Conservation (phyloP, 35 echinoderm and acorn worm species). For the Stichopus chloronotus region DNA sequence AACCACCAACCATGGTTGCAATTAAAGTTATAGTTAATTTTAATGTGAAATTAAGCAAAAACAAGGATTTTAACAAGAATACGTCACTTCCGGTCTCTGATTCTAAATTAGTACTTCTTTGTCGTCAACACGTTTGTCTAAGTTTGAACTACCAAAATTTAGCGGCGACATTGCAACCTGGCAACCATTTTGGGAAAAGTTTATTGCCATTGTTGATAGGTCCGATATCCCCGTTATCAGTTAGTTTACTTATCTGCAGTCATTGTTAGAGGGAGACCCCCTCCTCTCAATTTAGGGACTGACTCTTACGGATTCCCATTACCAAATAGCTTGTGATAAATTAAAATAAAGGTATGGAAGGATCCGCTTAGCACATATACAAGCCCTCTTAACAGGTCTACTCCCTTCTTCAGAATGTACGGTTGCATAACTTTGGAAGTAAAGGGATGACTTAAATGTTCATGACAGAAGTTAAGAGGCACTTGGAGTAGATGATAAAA, state of each 20-base stretch:
- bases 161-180: not conserved
- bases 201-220: no score
- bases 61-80: no score
- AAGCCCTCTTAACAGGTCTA: conserved; percentile 1
- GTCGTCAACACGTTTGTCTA: not conserved
- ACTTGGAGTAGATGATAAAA: conserved; percentile 1
- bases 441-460: conserved; percentile 19
- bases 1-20: no score
- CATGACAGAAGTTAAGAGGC: not conserved
- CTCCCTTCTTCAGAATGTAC: not conserved
- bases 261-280: no score
- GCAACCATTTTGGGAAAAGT: not conserved
- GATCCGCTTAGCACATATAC: not conserved
- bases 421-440: conserved; percentile 7
- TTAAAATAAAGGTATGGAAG: no score
- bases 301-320: conserved; percentile 1
- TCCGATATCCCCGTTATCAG: no score
- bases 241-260: no score
- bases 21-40: no score
- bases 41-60: no score
- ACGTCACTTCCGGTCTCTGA: no score
- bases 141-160: not conserved
- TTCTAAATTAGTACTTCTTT: no score
- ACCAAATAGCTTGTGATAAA: not conserved
- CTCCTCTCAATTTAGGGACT: not conserved